Base-by-base conservation (phyloP, 2,888 invertebrate genomes). In the Acholoe squamosa region DNA sequence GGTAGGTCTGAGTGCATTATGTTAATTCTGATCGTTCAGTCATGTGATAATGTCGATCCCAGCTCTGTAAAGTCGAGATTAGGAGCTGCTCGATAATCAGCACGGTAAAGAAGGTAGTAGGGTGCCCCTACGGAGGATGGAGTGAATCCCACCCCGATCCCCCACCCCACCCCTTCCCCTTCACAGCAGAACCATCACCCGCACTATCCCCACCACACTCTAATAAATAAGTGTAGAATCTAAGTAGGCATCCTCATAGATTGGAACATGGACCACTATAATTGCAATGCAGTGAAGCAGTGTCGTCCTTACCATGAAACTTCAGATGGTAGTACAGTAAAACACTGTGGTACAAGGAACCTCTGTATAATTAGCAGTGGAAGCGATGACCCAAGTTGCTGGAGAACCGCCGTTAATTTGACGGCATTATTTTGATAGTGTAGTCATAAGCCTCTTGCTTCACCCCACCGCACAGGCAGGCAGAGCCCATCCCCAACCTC, bases 51-150 rank as follows among this genome's bases (percentile, higher is more conserved):
- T 80, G 80, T 80, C 80, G 80, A 80, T 80, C 80, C 34, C 43
- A 34, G 76, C 43, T 33, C 80, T 80, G 80, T 80, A 80, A 80
- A 80, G 80, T 80, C 80, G 80, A 80, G 80, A 80, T 80, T 80
- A 80, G 80, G 80, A 80, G 80, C 22, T 33, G 43, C 80, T 43
- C 80, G 43, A 80, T 80, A 80, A 80, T 80, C 80, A 80, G 80
- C 19, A 34, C 80, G 43, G 80, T 25, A 33, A 34, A 61, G 89
- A 89, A 54, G 67, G 51, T 25, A 28, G 51, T 10, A 28, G 52
- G 84, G 34, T n/a, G 34, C 84, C 51, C 31, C 84, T 84, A 43
- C 43, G 28, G 54, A 54, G 52, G 43, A 10, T 28, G 33, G 89
- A 25, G 31, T 34, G 67, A 14, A 51, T 51, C 14, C 54, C 67